These are phyloP conservation scores for Lochmaea capreae DNA, from an alignment of 2,888 invertebrate genomes.

Conservation along the genomic window DNA sequence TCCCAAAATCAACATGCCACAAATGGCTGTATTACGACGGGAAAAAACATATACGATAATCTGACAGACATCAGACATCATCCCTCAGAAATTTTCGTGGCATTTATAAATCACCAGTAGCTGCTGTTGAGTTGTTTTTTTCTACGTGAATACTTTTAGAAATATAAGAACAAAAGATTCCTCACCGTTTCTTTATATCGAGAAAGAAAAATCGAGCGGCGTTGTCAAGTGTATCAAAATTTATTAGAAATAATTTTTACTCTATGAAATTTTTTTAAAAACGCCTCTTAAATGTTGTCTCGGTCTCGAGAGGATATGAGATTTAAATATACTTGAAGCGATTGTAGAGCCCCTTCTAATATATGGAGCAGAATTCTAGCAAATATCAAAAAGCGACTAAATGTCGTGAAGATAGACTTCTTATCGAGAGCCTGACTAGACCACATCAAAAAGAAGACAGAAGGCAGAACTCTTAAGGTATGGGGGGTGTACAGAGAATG, in stretches of 20 bases:
- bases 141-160: slow-evolving; percentile 32
- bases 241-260: background rate
- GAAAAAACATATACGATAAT: slow-evolving; percentile 34
- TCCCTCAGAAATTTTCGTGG: slow-evolving; percentile 43
- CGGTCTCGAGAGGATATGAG: too few species aligned
- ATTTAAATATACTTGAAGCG: too few species aligned
- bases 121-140: slow-evolving; percentile 46
- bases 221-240: background rate
- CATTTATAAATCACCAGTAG: slow-evolving; percentile 51
- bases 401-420: too few species aligned
- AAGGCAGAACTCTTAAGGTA: too few species aligned
- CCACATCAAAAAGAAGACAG: too few species aligned
- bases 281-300: too few species aligned
- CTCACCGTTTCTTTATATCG: slow-evolving; percentile 40
- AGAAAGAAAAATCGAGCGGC: background rate
- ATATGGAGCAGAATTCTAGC: too few species aligned
- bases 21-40: slow-evolving; percentile 19
- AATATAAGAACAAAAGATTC: slow-evolving; percentile 41
- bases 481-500: too few species aligned
- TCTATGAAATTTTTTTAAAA: too few species aligned
- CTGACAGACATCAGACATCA: slow-evolving; percentile 43
- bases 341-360: too few species aligned
- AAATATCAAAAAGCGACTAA: too few species aligned
- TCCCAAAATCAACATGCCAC: slow-evolving; percentile 20
- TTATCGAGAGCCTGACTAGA: too few species aligned